Conservation (phyloP, 2,888 invertebrate genomes). For the Pandemis corylana region DNA sequence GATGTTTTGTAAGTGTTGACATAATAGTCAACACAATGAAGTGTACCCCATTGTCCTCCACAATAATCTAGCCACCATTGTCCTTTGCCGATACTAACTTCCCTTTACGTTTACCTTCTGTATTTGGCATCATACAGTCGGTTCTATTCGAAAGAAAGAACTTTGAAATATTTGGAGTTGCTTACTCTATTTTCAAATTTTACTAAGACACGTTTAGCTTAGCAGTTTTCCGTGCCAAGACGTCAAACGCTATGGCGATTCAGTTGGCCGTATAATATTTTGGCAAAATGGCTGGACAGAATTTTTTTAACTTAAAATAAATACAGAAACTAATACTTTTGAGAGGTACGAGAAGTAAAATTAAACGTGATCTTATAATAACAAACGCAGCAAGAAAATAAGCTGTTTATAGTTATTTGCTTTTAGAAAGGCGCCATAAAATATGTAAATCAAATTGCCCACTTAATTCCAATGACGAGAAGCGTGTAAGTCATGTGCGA, state of each 20-base stretch:
- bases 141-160: slow-evolving; percentile 5
- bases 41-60: slow-evolving; percentile 25
- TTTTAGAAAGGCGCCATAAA: slow-evolving; percentile 11
- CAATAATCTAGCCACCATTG: slow-evolving; percentile 38
- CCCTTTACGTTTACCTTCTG: slow-evolving; percentile 18
- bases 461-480: slow-evolving; percentile 19
- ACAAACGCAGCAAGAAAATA: neutral
- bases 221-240: neutral
- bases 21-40: slow-evolving; percentile 29
- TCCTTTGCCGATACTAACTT: slow-evolving; percentile 33
- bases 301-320: no score
- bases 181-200: neutral
- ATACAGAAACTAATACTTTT: no score
- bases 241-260: neutral
- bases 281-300: neutral
- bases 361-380: neutral
- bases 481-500: slow-evolving; percentile 23
- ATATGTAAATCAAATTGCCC: slow-evolving; percentile 28
- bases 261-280: neutral
- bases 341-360: neutral
- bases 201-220: neutral
- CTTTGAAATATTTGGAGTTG: neutral
- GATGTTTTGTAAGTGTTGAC: slow-evolving; percentile 30
- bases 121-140: slow-evolving; percentile 19
- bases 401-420: slow-evolving; percentile 2